Base-by-base conservation (phyloP, 2,797 vertebrate genomes). In the Telmatherina bonti region DNA sequence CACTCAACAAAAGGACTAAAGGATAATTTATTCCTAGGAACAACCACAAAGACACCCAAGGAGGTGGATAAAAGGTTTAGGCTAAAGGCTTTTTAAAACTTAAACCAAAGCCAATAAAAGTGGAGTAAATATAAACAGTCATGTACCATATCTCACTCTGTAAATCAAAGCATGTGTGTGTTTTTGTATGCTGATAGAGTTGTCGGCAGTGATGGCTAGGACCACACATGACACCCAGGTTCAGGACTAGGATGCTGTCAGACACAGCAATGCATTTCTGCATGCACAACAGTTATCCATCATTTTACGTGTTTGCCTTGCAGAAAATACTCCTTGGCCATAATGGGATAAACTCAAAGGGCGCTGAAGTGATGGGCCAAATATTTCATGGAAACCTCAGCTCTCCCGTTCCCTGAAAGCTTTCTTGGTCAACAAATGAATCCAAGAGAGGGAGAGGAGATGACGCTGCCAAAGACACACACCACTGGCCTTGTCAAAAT, bases 391-490 rank as follows among this genome's bases (percentile, higher is more conserved):
- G 86, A 90, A 93, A 88, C 88, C 85, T 90, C 87, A 84, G 78
- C 66, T 73, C 84, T 81, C 60, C 38, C 47, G 77, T 87, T 90
- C 85, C 65, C 78, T 89, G 89, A 89, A 90, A 88, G 82, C 83
- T 88, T 88, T 83, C 82, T 89, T 82, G 83, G 89, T 93, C 86
- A 86, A 87, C 85, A 79, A 84, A 87, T 83, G 76, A 88, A 86
- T 91, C 78, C 80, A 86, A 88, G 74, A 84, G 57, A 78, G 66
- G 71, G 73, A 86, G 81, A 82, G 70, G 61, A 72, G 81, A 89
- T 76, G 86, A 90, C 83, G 85, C 66, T 90, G 88, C 91, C 91
- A 93, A 88, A 92, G 82, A 89, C 87, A 82, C 82, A 82, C 82
- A 87, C 82, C 76, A 85, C 73, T 79, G 85, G 82, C 86, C 86